Evolutionary conservation across 92 coral and sea anemone species (phyloP), one percentile per base, ranked within the genome.

Genomic region (Pocillopora grandis): DNA sequence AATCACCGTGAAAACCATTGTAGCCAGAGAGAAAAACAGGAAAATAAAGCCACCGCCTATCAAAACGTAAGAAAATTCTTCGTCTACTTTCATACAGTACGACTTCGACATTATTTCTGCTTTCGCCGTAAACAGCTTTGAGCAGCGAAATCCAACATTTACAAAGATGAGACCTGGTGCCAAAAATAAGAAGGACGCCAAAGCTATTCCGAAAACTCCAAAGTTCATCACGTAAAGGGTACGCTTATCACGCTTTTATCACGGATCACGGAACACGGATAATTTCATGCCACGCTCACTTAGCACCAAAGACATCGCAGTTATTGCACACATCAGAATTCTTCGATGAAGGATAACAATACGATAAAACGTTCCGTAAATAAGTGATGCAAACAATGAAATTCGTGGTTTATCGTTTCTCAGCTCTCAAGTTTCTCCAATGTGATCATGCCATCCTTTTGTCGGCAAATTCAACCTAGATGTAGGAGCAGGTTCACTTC

Each of bases 121-220:
- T 0, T 57, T 66, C 49, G 71, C 8, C 19, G 20, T 78, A 13
- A 78, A 63, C 3, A 78, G 61, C 42, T 49, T 63, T 20, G 72
- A 78, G 36, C 82, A 78, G 35, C 82, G 82, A 66, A 78, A 78
- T 78, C 82, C 82, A 78, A 78, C 73, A 72, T 78, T 78, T n/a
- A 78, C 19, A 20, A 78, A 78, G 48, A 78, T 78, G 37, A 78
- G 36, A 78, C 82, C 42, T 15, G 82, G 82, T 18, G 72, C 71
- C 13, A 78, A 48, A 65, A 78, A 63, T n/a, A 78, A 52, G 11
- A 27, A 52, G 23, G 71, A 78, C 6, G 72, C 72, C 9, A 78
- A 19, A n/a, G 14, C 72, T 36, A 64, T 31, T 18, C 82, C 82
- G 15, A 72, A 78, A 64, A 78, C 72, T 11, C 66, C 72, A 18